A percentile compares a stretch with the other conserved stretches of the same genome.
Conservation (phyloP, 2,888 invertebrate species). For the Agelastica alni region DNA sequence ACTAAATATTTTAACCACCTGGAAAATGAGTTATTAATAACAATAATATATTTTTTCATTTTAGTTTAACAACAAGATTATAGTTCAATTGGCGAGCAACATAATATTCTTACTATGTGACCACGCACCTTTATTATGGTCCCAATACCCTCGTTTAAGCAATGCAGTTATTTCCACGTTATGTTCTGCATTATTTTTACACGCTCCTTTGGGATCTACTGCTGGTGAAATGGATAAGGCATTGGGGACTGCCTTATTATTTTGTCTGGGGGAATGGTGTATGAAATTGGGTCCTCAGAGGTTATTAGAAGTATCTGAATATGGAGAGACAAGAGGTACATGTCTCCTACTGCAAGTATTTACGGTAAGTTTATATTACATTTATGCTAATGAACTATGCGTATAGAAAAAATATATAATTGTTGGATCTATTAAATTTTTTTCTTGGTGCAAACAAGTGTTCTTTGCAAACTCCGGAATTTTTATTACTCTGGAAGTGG, state of each 20-base stretch:
- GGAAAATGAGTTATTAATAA: too few relatives aligned
- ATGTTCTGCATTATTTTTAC: conserved; percentile 56
- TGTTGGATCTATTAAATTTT: too few relatives aligned
- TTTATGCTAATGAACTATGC: too few relatives aligned
- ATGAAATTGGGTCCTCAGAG: conserved; percentile 77
- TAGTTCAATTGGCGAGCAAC: conserved; percentile 85
- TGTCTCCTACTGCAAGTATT: conserved; percentile 70
- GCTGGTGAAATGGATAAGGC: conserved; percentile 69
- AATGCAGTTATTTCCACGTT: conserved; percentile 65
- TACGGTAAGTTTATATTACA: conserved; percentile 64
- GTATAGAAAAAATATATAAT: too few relatives aligned
- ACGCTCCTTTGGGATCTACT: conserved; percentile 57
- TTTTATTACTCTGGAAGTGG: too few relatives aligned
- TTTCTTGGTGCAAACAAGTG: too few relatives aligned
- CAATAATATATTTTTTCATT: conserved; percentile 49
- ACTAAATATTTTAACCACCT: too few relatives aligned
- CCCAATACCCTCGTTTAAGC: conserved; percentile 68
- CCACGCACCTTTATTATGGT: conserved; percentile 73
- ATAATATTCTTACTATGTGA: conserved; percentile 78
- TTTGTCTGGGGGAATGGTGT: conserved; percentile 93
- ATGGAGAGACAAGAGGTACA: conserved; percentile 56
- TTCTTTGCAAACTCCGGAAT: too few relatives aligned
- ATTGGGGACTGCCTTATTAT: conserved; percentile 77
- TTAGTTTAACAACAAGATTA: conserved; percentile 78
- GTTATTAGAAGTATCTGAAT: conserved; percentile 61